Conservation (phyloP, 1,140 invertebrate species). For the Batillaria attramentaria region DNA sequence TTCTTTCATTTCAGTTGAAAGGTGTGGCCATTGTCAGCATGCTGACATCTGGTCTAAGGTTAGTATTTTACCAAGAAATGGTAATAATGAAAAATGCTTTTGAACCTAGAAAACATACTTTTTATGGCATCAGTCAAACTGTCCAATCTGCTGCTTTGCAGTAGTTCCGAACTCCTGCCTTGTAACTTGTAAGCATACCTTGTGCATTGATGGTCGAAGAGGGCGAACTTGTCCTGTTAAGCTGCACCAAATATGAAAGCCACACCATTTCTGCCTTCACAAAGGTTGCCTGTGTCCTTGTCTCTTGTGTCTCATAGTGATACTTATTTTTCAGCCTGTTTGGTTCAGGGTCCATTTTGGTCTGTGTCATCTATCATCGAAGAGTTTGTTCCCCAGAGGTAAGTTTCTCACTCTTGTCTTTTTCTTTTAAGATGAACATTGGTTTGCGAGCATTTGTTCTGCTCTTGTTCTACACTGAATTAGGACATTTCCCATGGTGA, state of each 20-base stretch:
- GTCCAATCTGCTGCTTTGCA: background rate
- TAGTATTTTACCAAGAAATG: background rate
- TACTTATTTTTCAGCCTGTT: conserved; percentile 27
- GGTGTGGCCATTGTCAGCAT: background rate
- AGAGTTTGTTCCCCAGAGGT: conserved; percentile 36
- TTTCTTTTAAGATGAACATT: background rate
- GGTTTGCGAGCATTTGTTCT: no score
- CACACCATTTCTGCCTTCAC: background rate
- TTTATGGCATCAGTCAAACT: no score
- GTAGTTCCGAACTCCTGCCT: background rate
- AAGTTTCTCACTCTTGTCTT: background rate
- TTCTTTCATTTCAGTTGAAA: conserved; percentile 14
- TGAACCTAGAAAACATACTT: background rate
- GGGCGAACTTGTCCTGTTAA: background rate
- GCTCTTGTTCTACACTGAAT: no score
- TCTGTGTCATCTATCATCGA: conserved; percentile 27
- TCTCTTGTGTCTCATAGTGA: no score
- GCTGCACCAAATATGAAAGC: background rate
- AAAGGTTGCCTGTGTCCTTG: no score
- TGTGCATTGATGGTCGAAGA: background rate
- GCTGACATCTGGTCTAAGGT: conserved; percentile 23
- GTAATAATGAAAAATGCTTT: background rate
- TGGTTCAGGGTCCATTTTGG: conserved; percentile 33
- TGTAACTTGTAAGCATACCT: background rate
- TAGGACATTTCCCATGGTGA: no score